Percentiles rank a stretch among this genome's conserved stretches.
These are phyloP conservation scores for Remorina albescens DNA, from an alignment of 2,797 vertebrate genomes.

Conservation along the genomic window DNA sequence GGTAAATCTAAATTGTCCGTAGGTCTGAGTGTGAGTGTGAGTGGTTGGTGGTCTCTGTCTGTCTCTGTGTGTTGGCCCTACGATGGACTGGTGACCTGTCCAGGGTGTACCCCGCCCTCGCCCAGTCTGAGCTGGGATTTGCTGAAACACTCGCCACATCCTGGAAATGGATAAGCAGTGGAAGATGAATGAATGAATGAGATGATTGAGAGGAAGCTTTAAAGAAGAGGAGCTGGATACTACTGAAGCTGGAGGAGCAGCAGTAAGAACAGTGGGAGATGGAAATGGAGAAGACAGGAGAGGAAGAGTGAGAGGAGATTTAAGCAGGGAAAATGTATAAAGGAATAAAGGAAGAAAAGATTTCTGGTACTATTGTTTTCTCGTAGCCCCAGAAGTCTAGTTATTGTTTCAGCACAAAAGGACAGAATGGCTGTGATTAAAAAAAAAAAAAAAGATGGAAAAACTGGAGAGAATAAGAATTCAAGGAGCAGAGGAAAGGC, in stretches of 20 bases:
- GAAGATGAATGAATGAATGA: too few relatives aligned
- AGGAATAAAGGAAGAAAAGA: not conserved
- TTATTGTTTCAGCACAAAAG: constrained; percentile 14
- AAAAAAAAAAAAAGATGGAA: not conserved
- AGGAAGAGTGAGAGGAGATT: not conserved
- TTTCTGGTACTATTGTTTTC: not conserved
- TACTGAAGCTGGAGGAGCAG: not conserved
- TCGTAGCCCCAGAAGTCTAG: not conserved
- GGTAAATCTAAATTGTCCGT: too few relatives aligned
- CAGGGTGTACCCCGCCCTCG: too few relatives aligned
- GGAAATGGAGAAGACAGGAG: not conserved
- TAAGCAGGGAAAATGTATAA: not conserved
- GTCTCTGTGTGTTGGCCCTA: too few relatives aligned
- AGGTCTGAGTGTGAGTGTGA: too few relatives aligned
- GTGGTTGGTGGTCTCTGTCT: too few relatives aligned
- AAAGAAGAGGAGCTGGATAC: not conserved
- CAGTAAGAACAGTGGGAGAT: not conserved
- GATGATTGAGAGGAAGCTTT: too few relatives aligned
- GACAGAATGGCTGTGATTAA: not conserved
- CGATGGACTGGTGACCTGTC: too few relatives aligned
- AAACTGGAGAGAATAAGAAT: constrained; percentile 8
- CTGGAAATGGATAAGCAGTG: too few relatives aligned
- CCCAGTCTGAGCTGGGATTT: too few relatives aligned
- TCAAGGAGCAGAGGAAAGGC: constrained; percentile 4
- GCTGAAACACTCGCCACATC: too few relatives aligned